Base-by-base conservation (phyloP, 2,797 vertebrate genomes). In the Peromyscus eremicus region DNA sequence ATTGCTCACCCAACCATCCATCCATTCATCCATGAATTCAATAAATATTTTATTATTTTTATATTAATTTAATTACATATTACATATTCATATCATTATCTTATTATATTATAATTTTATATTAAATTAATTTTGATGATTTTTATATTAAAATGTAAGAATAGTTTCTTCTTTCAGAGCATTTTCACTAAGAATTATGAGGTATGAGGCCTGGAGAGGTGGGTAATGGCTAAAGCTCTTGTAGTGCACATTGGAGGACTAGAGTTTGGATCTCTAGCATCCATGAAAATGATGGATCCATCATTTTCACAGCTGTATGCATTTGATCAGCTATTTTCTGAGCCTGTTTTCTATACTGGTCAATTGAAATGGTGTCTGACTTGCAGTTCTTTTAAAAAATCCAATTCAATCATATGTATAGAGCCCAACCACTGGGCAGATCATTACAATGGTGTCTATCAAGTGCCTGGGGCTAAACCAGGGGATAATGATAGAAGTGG, bases 31-130 rank as follows among this genome's bases (percentile, higher is more conserved):
- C 4, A 62, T n/a, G 2, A 8, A 68, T 46, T 37, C 32, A 85
- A 71, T 40, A 86, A 25, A 49, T 87, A 96, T 49, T 57, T 86
- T 81, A 32, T 85, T 29, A 90, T 85, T 93, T 91, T 86, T 34
- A 34, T 68, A 25, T 49, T 91, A 37, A 55, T 57, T 55, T 55
- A 55, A 55, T 55, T 55, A 55, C 55, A 55, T 55, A 17, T 55
- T 55, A 55, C 16, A 55, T 55, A 55, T 55, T 55, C 12, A 52
- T 52, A 52, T 52, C 13, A 55, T 55, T 55, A 16, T 55, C 12
- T 14, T 52, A 52, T 52, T 52, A 52, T 52, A 52, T 14, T 52
- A 55, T 55, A 55, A 55, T 16, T 55, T 55, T 17, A 55, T 55
- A 55, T 55, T 55, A 55, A 55, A 55, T 17, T 55, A 16, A 55